These are phyloP conservation scores for Talpa occidentalis DNA, from an alignment of 2,113 vertebrate species.

Conservation along the genomic window DNA sequence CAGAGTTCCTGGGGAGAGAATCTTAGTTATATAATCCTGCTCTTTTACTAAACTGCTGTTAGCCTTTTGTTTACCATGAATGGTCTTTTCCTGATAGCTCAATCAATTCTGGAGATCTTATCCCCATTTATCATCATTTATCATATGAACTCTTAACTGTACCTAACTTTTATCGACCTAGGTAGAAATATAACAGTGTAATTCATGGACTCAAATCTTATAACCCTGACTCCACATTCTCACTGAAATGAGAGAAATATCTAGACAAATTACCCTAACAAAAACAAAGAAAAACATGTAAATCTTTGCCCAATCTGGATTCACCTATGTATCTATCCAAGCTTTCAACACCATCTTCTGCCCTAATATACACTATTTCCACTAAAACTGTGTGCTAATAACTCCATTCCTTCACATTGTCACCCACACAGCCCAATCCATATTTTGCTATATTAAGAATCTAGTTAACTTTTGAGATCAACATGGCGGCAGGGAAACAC, in stretches of 20 bases:
- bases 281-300: slow-evolving; percentile 36
- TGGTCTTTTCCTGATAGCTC: background rate
- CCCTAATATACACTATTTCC: background rate
- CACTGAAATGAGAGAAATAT: slow-evolving; percentile 44
- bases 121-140: slow-evolving; percentile 10
- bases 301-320: background rate
- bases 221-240: background rate
- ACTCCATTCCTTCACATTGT: slow-evolving; percentile 27
- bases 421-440: background rate
- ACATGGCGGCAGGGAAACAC: no score
- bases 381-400: background rate
- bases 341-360: background rate
- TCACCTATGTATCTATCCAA: background rate
- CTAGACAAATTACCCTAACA: slow-evolving; percentile 35
- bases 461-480: slow-evolving; percentile 39
- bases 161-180: background rate
- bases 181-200: background rate
- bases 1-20: slow-evolving; percentile 8
- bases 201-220: slow-evolving; percentile 24
- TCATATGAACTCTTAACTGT: slow-evolving; percentile 40
- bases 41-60: slow-evolving; percentile 33
- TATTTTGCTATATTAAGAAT: slow-evolving; percentile 56
- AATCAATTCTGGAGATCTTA: slow-evolving; percentile 9
- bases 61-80: slow-evolving; percentile 37
- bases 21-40: background rate